A percentile compares a stretch with the other conserved stretches of the same genome.
Evolutionary conservation across 2,113 vertebrate species (phyloP).

Genomic region (Gambusia affinis): DNA sequence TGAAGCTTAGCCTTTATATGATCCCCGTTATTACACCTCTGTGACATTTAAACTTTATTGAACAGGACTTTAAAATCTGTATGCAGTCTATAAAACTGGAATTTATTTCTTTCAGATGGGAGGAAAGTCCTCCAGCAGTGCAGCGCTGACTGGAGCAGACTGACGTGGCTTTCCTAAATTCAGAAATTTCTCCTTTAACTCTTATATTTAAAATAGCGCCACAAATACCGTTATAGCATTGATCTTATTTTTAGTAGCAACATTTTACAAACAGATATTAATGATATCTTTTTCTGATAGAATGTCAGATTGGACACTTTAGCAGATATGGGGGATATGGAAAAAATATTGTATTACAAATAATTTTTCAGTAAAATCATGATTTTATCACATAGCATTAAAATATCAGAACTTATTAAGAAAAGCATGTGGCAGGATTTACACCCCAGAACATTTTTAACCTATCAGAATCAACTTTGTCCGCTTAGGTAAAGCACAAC

Average conservation of each 20-base stretch:
- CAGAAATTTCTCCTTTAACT: neutral
- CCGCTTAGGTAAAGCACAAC: no score
- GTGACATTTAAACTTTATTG: slow-evolving; percentile 99
- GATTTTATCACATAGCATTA: no score
- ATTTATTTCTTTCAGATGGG: slow-evolving; percentile 95
- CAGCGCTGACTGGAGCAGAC: slow-evolving; percentile 80
- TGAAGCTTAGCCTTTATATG: slow-evolving; percentile 92
- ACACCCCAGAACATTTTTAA: no score
- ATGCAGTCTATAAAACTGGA: slow-evolving; percentile 98
- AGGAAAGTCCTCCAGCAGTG: slow-evolving; percentile 85
- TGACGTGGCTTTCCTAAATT: slow-evolving; percentile 32
- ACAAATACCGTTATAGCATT: neutral
- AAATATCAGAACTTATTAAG: no score
- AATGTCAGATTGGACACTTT: no score
- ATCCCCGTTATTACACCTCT: slow-evolving; percentile 96
- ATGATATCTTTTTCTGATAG: neutral
- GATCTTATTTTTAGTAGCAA: neutral
- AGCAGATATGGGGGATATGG: no score
- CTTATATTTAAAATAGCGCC: neutral
- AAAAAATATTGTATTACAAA: neutral
- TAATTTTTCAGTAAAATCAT: no score
- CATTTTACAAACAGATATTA: neutral
- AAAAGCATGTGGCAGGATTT: no score
- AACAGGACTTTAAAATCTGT: slow-evolving; percentile 99
- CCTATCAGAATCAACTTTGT: no score